Evolutionary conservation across 1,140 invertebrate species (phyloP), one percentile per base, ranked within the genome.

Genomic region (Megalopta genalis): DNA sequence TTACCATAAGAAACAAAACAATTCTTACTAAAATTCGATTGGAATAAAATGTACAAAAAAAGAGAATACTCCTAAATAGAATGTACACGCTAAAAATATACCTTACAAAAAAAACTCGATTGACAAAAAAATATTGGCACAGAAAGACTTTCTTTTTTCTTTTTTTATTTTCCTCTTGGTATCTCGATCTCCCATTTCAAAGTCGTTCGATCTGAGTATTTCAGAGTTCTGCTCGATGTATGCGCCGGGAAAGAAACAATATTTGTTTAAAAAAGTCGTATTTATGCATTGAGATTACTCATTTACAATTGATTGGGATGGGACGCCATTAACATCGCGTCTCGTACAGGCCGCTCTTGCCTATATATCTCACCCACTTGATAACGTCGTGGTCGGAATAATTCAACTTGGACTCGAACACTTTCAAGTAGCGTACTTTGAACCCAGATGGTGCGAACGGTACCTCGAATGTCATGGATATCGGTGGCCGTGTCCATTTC

Each of bases 381-480:
- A 99, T 99, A 82, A 99, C 99, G 93, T 99, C 99, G 87, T 99
- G 99, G 92, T 99, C 99, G 42, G 98, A 99, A 93, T 99, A 99
- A 94, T 99, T 99, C 72, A 99, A 94, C 93, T 99, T 99, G 0
- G 99, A 97, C 92, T 99, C 99, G 88, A 99, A 99, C 62, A 99
- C 99, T 93, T 99, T 99, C 87, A 99, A 93, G 92, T 99, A 99
- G 10, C 99, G 96, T 64, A 99, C 99, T 94, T 99, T 97, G 90
- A 99, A 99, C 18, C 99, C 99, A 79, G 99, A 99, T 14, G 99
- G 99, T 16, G 99, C 99, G 83, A 97, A 96, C n/a, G 96, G 96
- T 89, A 99, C 98, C 94, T 99, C 99, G 93, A 99, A 99, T 93
- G 99, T 99, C 99, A 99, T 99, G 0, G 99, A 99, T 88, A 99